phyloP scores from a whole-genome alignment of 2,888 invertebrate species.

The Brenthis daphne region DNA sequence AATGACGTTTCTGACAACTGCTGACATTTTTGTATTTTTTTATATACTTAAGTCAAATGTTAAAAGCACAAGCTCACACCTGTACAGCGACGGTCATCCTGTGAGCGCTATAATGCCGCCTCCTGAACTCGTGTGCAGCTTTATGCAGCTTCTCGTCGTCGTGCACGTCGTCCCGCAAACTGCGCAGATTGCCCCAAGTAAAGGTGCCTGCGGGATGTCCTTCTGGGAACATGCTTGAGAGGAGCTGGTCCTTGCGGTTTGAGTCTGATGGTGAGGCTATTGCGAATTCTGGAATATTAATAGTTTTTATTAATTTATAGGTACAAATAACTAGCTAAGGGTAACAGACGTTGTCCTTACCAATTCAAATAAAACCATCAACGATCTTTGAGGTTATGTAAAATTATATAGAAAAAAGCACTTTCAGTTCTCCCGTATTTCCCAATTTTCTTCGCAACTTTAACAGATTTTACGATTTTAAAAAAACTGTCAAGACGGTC shows the following conservation, averaged over 20 bases:
- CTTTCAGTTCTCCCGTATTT: too few relatives aligned
- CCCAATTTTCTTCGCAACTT: too few relatives aligned
- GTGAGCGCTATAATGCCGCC: slow-evolving; percentile 91
- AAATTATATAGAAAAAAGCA: too few relatives aligned
- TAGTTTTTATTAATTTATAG: neutral
- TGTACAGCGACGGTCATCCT: slow-evolving; percentile 94
- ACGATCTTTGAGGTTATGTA: too few relatives aligned
- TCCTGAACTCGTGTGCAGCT: slow-evolving; percentile 87
- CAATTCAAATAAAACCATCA: too few relatives aligned
- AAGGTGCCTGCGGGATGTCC: slow-evolving; percentile 90
- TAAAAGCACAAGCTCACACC: slow-evolving; percentile 59
- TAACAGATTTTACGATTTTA: too few relatives aligned
- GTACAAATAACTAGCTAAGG: too few relatives aligned
- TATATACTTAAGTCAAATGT: too few relatives aligned
- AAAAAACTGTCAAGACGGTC: too few relatives aligned
- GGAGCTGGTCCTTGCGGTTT: slow-evolving; percentile 88
- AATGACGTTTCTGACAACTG: too few relatives aligned
- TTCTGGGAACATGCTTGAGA: slow-evolving; percentile 85
- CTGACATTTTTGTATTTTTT: too few relatives aligned
- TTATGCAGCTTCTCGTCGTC: slow-evolving; percentile 86
- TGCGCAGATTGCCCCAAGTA: slow-evolving; percentile 91
- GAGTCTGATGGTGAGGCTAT: slow-evolving; percentile 89
- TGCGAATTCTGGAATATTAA: slow-evolving; percentile 86
- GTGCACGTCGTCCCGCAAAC: slow-evolving; percentile 85
- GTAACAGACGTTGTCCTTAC: too few relatives aligned